phyloP scores from a whole-genome alignment of 2,797 vertebrate species.

The Malacoraja senta region DNA sequence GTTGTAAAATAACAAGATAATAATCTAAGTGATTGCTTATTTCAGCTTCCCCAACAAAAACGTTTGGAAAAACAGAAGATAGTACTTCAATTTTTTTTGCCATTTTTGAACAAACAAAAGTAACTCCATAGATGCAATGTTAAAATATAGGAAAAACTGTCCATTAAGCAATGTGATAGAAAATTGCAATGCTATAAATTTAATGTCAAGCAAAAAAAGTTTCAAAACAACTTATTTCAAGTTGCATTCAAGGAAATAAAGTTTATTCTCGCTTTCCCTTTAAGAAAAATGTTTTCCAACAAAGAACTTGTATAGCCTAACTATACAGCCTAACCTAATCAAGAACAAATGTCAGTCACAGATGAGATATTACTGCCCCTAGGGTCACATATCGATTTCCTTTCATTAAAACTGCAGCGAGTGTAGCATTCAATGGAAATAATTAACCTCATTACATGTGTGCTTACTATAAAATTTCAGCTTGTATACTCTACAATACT shows the following conservation, averaged over 20 bases:
- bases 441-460: neutral
- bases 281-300: neutral
- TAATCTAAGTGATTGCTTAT: slow-evolving; percentile 40
- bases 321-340: neutral
- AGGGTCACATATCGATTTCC: neutral
- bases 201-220: neutral
- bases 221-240: neutral
- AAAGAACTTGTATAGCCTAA: neutral
- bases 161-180: neutral
- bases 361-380: neutral
- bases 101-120: neutral
- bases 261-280: neutral
- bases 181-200: neutral
- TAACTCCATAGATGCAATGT: neutral
- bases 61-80: slow-evolving; percentile 34
- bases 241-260: neutral
- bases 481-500: neutral
- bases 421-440: neutral
- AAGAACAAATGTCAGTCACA: neutral
- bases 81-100: neutral
- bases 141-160: neutral
- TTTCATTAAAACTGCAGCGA: neutral
- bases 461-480: neutral
- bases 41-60: slow-evolving; percentile 42
- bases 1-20: slow-evolving; percentile 42